Percentiles rank a stretch among this genome's conserved stretches.
phyloP scores from a whole-genome alignment of 2,888 invertebrate species.

The Ichneumoninae sp. region DNA sequence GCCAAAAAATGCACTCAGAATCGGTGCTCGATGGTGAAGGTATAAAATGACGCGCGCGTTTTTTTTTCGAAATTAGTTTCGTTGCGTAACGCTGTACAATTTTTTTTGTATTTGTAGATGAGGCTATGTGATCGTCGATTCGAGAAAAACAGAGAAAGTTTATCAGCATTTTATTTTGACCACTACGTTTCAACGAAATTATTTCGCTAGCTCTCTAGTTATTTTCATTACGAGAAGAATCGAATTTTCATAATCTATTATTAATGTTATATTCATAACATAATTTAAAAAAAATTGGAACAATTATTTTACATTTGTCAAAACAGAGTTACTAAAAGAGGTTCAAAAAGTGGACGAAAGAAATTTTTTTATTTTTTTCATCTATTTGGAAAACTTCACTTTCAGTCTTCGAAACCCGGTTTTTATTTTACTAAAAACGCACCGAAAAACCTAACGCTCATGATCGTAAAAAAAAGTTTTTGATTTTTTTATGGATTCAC shows the following conservation, averaged over 20 bases:
- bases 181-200: neutral
- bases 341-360: too few species aligned
- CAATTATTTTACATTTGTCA: too few species aligned
- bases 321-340: too few species aligned
- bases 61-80: constrained; percentile 12
- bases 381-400: too few species aligned
- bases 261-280: too few species aligned
- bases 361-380: too few species aligned
- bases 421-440: too few species aligned
- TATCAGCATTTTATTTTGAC: neutral
- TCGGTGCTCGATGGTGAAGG: neutral
- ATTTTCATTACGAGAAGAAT: too few species aligned
- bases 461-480: neutral
- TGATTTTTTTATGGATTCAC: neutral
- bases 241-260: too few species aligned
- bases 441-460: neutral
- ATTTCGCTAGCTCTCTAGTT: neutral
- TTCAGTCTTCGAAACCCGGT: too few species aligned
- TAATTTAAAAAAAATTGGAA: too few species aligned
- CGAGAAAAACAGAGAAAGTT: neutral
- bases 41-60: neutral
- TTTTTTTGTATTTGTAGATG: neutral
- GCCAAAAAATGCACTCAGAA: constrained; percentile 45
- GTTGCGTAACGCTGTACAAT: neutral
- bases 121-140: constrained; percentile 10